Evolutionary conservation across 2,113 vertebrate genomes (phyloP).

Genomic region (Paedocypris sp.): DNA sequence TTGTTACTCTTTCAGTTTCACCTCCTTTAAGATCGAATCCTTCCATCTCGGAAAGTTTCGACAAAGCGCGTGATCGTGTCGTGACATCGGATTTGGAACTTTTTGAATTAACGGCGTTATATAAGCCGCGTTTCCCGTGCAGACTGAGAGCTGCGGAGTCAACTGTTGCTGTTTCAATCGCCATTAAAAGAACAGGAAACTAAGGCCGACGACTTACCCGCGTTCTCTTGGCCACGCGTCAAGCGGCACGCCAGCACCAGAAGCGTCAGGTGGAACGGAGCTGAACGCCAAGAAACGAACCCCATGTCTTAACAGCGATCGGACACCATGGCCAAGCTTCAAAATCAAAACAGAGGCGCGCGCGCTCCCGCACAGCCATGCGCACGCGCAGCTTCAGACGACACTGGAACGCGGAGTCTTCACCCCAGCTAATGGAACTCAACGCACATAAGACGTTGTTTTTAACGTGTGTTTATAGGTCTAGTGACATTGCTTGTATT

Average conservation of each 20-base stretch:
- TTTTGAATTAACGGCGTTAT: not conserved
- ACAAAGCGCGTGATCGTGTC: no score
- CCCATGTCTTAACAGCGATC: slow-evolving; percentile 10
- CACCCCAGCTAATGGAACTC: no score
- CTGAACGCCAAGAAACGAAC: not conserved
- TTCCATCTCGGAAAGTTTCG: no score
- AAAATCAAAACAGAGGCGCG: no score
- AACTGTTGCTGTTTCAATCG: not conserved
- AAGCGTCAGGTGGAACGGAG: not conserved
- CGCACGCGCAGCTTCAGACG: accelerated
- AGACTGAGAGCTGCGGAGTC: not conserved
- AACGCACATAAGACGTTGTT: no score
- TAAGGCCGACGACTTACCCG: slow-evolving; percentile 2
- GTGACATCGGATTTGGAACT: no score
- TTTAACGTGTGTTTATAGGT: no score
- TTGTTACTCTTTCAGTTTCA: no score
- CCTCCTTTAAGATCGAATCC: no score
- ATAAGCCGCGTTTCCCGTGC: not conserved
- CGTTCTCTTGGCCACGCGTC: not conserved
- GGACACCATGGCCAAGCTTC: not conserved
- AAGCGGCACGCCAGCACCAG: not conserved
- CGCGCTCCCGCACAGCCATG: not conserved
- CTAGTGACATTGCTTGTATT: no score
- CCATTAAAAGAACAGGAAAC: slow-evolving; percentile 1
- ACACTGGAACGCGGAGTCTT: no score